Conservation (phyloP, 2,113 vertebrate species). For the Strix aluco region DNA sequence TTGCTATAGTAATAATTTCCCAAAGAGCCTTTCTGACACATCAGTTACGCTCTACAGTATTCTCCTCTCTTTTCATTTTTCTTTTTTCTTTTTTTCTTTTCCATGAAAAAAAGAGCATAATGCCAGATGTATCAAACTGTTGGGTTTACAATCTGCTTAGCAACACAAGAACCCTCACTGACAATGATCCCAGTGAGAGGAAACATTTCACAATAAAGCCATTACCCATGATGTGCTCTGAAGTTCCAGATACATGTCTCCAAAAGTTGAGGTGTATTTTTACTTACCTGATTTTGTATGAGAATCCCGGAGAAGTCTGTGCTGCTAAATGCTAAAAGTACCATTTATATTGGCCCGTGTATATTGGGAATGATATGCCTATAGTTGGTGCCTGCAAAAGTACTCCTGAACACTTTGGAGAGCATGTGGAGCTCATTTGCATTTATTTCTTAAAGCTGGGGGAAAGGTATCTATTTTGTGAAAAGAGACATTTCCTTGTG, state of each 20-base stretch:
- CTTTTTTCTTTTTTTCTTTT: neutral
- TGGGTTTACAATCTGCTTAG: conserved; percentile 9
- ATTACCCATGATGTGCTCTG: neutral
- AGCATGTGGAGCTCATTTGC: neutral
- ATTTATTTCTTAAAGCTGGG: neutral
- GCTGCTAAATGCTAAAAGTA: neutral
- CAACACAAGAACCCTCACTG: neutral
- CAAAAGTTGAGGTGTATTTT: neutral
- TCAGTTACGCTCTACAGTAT: neutral
- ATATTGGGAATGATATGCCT: neutral
- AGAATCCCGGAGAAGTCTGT: neutral
- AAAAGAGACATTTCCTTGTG: neutral
- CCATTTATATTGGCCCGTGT: neutral
- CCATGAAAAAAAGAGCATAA: neutral
- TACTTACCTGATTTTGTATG: neutral
- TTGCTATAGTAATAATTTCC: neutral
- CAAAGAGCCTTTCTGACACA: neutral
- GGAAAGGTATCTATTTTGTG: neutral
- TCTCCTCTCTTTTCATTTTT: neutral
- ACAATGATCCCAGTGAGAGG: conserved; percentile 2
- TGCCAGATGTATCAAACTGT: neutral
- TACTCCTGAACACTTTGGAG: neutral
- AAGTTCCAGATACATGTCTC: neutral
- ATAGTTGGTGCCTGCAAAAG: neutral
- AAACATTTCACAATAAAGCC: conserved; percentile 7